Percentiles rank a stretch among this genome's conserved stretches.
phyloP scores from a whole-genome alignment of 1,140 invertebrate genomes.

The Oryctes rhinoceros region DNA sequence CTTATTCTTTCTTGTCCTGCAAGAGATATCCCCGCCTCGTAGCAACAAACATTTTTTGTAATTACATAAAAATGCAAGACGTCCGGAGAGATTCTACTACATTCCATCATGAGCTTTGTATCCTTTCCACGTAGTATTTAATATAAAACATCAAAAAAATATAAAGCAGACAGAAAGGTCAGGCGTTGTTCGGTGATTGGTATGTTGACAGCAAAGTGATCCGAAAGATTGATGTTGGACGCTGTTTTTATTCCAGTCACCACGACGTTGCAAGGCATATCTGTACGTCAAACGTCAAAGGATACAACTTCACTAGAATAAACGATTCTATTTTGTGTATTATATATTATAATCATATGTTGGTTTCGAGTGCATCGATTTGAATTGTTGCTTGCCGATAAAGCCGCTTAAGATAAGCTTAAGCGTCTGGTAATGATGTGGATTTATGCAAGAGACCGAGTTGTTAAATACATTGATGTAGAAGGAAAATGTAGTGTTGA shows the following conservation, averaged over 20 bases:
- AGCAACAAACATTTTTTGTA: too few relatives aligned
- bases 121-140: background rate
- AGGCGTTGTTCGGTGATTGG: constrained; percentile 20
- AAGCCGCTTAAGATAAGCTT: too few relatives aligned
- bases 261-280: constrained; percentile 40
- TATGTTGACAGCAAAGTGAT: constrained; percentile 41
- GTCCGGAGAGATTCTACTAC: background rate
- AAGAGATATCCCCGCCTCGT: too few relatives aligned
- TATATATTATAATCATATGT: background rate
- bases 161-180: background rate
- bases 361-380: background rate
- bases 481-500: too few relatives aligned
- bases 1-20: too few relatives aligned
- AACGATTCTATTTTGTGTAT: constrained; percentile 19
- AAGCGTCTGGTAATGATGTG: too few relatives aligned
- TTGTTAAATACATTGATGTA: too few relatives aligned
- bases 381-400: background rate
- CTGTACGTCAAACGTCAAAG: constrained; percentile 37
- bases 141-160: constrained; percentile 12
- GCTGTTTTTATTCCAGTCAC: constrained; percentile 39
- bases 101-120: background rate
- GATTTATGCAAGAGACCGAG: too few relatives aligned
- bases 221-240: constrained; percentile 43
- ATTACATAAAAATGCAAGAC: too few relatives aligned
- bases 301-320: constrained; percentile 31